A percentile compares a stretch with the other conserved stretches of the same genome.
Conservation (phyloP, 1,140 invertebrate species). For the Littorina saxatilis region DNA sequence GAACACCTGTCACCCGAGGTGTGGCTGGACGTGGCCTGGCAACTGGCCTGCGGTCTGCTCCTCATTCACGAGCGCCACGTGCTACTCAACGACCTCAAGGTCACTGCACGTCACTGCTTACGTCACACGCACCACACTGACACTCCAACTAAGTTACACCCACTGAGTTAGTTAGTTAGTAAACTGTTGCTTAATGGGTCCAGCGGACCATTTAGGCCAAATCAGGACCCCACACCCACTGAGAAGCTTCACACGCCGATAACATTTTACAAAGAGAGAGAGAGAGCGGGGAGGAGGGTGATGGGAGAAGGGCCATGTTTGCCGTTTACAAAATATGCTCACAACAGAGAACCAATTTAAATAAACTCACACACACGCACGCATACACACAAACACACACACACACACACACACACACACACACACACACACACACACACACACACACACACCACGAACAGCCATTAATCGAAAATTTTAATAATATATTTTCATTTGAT, state of each 20-base stretch:
- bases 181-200: too few relatives aligned
- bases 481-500: too few relatives aligned
- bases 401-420: background rate
- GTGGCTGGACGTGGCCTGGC: constrained; percentile 46
- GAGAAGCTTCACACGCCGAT: too few relatives aligned
- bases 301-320: background rate
- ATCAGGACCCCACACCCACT: too few relatives aligned
- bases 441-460: constrained; percentile 3
- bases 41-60: constrained; percentile 43
- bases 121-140: too few relatives aligned
- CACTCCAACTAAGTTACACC: too few relatives aligned
- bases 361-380: background rate
- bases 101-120: too few relatives aligned
- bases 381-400: background rate
- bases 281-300: too few relatives aligned
- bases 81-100: constrained; percentile 48
- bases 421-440: background rate
- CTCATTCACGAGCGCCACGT: constrained; percentile 44
- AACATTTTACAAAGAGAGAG: too few relatives aligned
- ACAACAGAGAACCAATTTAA: background rate
- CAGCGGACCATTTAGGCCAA: too few relatives aligned
- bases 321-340: background rate
- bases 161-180: too few relatives aligned
- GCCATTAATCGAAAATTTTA: too few relatives aligned
- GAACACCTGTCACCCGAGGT: constrained; percentile 14